Percentiles rank a stretch among this genome's conserved stretches.
Evolutionary conservation across 2,113 vertebrate species (phyloP).

Genomic region (Tragelaphus buxtoni): DNA sequence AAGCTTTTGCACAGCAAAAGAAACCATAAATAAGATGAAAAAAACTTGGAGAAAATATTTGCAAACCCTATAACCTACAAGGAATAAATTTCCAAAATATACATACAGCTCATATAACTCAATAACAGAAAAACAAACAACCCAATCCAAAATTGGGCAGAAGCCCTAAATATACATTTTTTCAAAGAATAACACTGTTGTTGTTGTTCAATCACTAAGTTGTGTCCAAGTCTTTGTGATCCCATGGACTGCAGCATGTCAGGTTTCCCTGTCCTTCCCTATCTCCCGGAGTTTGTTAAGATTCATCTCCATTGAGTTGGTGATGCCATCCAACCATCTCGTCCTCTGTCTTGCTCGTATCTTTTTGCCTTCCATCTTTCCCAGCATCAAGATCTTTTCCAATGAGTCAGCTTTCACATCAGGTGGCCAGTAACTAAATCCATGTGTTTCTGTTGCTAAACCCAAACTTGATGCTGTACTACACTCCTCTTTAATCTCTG

Average conservation of each 20-base stretch:
- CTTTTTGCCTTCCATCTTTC: not conserved
- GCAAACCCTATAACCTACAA: not conserved
- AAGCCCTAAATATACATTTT: not conserved
- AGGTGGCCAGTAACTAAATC: not conserved
- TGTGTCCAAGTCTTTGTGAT: accelerated
- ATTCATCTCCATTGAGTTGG: not conserved
- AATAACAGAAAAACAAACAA: not conserved
- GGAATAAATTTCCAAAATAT: not conserved
- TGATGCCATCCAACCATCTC: not conserved
- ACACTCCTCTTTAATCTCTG: not conserved
- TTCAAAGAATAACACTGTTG: not conserved
- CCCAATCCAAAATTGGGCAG: not conserved
- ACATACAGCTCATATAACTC: not conserved
- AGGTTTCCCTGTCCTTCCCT: not conserved
- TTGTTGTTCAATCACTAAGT: not conserved
- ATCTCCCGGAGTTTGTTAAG: not conserved
- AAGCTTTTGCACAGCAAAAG: not conserved
- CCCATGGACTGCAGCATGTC: not conserved
- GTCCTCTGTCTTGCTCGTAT: not conserved
- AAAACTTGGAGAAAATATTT: not conserved
- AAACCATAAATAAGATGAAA: not conserved
- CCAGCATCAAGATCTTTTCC: not conserved
- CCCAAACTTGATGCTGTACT: not conserved
- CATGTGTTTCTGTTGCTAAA: not conserved
- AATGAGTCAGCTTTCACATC: not conserved